Evolutionary conservation across 2,888 invertebrate genomes (phyloP), one percentile per base, ranked within the genome.

Genomic region (Microplitis deprimator): DNA sequence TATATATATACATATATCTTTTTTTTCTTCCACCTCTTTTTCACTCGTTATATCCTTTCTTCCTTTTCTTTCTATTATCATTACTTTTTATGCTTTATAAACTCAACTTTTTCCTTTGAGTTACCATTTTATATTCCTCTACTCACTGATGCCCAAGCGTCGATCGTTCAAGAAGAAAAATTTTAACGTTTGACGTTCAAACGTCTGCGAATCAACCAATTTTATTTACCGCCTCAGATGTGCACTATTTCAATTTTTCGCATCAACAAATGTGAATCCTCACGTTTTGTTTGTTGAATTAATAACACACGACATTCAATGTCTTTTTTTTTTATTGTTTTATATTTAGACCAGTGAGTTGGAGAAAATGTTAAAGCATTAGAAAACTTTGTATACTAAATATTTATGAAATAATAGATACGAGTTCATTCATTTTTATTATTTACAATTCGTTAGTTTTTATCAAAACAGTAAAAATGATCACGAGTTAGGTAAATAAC

Each of bases 31-130:
- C 50, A 50, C 13, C 8, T 50, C 50, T 50, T 5, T 8, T 50
- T 50, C 13, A 13, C 50, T 50, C 50, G 13, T 50, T 50, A 50
- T 4, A 65, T 65, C 20, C 38, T 29, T 20, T 29, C 38, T 38
- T 65, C 20, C 29, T 20, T 7, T 17, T 20, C n/a, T 7, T 65
- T 38, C 13, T 10, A 50, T 50, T 50, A 50, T 50, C 50, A 50
- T 50, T 50, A 13, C 50, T 50, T 50, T 29, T 65, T n/a, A 65
- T 38, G 65, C 38, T 70, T 10, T 40, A 68, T 50, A 13, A 73
- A 74, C 40, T 50, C 62, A 41, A 64, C 50, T 62, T 64, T 75
- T 69, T 75, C 69, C 69, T 70, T 38, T 65, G 20, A 20, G 17
- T 62, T 61, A 29, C 38, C 17, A 64, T 64, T 68, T 75, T 40